These are phyloP conservation scores for Ailurus styani DNA, from an alignment of 2,113 vertebrate genomes.

Conservation along the genomic window DNA sequence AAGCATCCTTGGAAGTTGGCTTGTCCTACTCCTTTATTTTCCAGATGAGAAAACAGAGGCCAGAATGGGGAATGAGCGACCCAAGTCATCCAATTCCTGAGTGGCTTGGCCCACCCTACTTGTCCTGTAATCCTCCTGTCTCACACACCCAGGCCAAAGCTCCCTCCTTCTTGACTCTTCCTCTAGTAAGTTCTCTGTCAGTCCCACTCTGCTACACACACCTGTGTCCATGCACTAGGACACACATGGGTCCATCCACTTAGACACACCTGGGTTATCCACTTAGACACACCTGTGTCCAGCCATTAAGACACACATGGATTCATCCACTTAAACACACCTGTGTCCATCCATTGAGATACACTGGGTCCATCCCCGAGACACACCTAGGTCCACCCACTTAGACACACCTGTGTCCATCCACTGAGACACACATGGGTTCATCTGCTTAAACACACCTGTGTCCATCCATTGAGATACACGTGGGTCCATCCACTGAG, in stretches of 20 bases:
- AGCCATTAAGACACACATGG: too few species aligned
- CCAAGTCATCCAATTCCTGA: too few species aligned
- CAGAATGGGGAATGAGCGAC: neutral
- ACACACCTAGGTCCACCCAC: too few species aligned
- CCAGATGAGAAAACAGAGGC: neutral
- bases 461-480: too few species aligned
- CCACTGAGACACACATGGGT: too few species aligned
- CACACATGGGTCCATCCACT: too few species aligned
- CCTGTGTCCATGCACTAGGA: too few species aligned
- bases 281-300: too few species aligned
- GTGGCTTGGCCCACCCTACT: fast-evolving
- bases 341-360: too few species aligned
- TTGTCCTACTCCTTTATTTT: neutral
- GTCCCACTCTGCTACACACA: neutral
- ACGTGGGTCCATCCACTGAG: too few species aligned
- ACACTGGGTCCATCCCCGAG: too few species aligned
- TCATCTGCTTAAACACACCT: neutral
- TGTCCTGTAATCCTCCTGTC: neutral
- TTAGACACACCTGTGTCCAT: neutral
- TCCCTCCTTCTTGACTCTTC: neutral
- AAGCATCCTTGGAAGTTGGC: neutral
- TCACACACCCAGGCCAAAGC: neutral
- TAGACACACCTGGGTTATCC: too few species aligned
- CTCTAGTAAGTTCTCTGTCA: neutral
- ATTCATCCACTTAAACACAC: neutral